These are phyloP conservation scores for Halichoeres trimaculatus DNA, from an alignment of 2,113 vertebrate species.

Conservation along the genomic window DNA sequence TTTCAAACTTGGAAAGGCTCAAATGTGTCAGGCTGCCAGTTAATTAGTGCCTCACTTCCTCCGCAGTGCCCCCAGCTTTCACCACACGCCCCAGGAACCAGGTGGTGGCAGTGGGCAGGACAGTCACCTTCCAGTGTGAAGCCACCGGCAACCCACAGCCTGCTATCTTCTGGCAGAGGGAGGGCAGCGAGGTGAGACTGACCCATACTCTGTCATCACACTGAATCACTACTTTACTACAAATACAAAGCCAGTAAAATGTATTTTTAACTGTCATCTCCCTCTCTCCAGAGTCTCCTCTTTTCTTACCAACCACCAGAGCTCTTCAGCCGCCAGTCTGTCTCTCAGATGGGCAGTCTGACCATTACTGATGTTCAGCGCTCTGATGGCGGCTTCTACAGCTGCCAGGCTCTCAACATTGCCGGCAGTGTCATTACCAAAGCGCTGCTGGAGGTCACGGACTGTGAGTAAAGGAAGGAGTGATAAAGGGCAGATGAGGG, in stretches of 20 bases:
- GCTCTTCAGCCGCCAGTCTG: slow-evolving; percentile 93
- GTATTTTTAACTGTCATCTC: slow-evolving; percentile 30
- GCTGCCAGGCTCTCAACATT: slow-evolving; percentile 98
- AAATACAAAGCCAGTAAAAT: slow-evolving; percentile 29
- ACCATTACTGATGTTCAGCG: slow-evolving; percentile 93
- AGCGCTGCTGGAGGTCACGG: slow-evolving; percentile 90
- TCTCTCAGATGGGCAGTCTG: slow-evolving; percentile 96
- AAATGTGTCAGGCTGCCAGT: slow-evolving; percentile 31
- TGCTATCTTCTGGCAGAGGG: slow-evolving; percentile 96
- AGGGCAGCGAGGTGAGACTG: slow-evolving; percentile 92
- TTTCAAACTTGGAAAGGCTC: slow-evolving; percentile 24
- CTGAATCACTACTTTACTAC: slow-evolving; percentile 34
- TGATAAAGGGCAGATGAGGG: slow-evolving; percentile 13
- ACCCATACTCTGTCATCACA: slow-evolving; percentile 37
- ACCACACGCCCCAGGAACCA: slow-evolving; percentile 93
- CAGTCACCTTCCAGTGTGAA: slow-evolving; percentile 94
- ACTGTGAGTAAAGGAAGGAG: slow-evolving; percentile 63
- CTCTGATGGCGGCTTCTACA: slow-evolving; percentile 94
- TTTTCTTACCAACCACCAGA: slow-evolving; percentile 97
- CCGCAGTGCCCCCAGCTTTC: slow-evolving; percentile 92
- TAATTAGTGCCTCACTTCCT: slow-evolving; percentile 52
- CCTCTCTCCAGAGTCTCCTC: slow-evolving; percentile 88
- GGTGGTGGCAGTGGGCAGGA: slow-evolving; percentile 90
- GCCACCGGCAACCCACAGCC: slow-evolving; percentile 95
- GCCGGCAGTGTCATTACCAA: slow-evolving; percentile 98